Evolutionary conservation across 2,888 invertebrate species (phyloP).

Genomic region (Polymixis flavicincta): DNA sequence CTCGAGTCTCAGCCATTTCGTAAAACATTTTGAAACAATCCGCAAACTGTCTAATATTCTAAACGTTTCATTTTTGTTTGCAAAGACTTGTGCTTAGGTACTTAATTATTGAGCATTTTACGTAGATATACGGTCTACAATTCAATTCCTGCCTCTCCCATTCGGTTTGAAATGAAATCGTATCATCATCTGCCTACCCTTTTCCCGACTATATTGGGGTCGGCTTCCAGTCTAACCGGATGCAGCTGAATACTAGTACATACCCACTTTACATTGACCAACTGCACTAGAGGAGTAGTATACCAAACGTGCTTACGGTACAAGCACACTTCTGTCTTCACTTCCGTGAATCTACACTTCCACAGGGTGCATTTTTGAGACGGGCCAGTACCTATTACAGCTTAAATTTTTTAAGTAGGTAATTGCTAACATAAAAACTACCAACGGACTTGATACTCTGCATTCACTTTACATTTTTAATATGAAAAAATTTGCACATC

Average conservation of each 20-base stretch:
- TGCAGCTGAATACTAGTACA: too few relatives aligned
- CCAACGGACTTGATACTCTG: slow-evolving; percentile 6
- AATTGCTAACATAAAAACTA: background rate
- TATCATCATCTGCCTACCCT: too few relatives aligned
- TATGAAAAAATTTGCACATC: slow-evolving; percentile 22
- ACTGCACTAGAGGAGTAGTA: background rate
- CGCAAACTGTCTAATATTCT: slow-evolving; percentile 1
- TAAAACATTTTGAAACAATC: slow-evolving; percentile 13
- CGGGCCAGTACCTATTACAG: too few relatives aligned
- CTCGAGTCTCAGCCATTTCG: slow-evolving; percentile 8
- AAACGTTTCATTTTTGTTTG: background rate
- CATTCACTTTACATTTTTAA: slow-evolving; percentile 33
- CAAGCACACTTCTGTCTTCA: too few relatives aligned
- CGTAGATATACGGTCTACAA: background rate
- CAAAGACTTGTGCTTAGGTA: background rate
- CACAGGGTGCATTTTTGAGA: background rate
- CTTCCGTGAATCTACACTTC: background rate
- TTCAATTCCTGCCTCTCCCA: background rate
- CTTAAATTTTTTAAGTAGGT: background rate
- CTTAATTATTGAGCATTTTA: too few relatives aligned
- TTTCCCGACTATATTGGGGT: too few relatives aligned
- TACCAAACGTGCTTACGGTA: background rate
- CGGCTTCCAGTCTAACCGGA: too few relatives aligned
- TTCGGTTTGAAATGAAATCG: background rate
- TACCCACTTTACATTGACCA: too few relatives aligned